Base-by-base conservation (phyloP, 2,888 invertebrate genomes). In the Phalera bucephala region DNA sequence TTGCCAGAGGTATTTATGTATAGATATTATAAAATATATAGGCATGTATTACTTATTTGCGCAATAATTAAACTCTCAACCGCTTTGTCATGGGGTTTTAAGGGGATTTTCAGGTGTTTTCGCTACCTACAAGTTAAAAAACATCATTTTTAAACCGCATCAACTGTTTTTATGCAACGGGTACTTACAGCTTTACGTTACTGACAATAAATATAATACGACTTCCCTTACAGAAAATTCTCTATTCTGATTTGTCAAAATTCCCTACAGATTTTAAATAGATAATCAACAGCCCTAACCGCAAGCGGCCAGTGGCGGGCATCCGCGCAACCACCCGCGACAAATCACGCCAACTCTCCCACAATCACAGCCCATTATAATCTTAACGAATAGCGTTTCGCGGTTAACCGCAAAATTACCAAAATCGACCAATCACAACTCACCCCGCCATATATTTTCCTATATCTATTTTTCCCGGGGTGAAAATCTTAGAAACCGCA, bases 401-500 rank as follows among this genome's bases (percentile, higher is more conserved):
- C 75, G 88, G 86, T 85, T 87, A 89, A 88, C 89, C 89, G 65
- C 89, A 90, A 80, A 79, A 80, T 81, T 65, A 84, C 67, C 69
- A 45, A 55, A 52, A 56, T 56, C 74, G 54, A 80, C 90, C 89
- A 90, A 89, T 89, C 81, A 68, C 72, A 65, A 68, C 64, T 42
- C 61, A 36, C 63, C 52, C 36, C 52, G 42, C 55, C 69, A 77
- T 82, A 82, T 82, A 85, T 81, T 86, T 88, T 85, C 81, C 78
- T 76, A 72, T 76, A 83, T 79, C 63, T 82, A 85, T 89, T 89
- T 89, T 88, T 88, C 87, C 82, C 63, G 70, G 82, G 81, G 83
- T 84, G 89, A 84, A 87, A 86, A 88, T 90, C 90, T 90, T 90
- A 86, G 86, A 87, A 92, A 92, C 92, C 92, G 81, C 92, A 92